A percentile compares a stretch with the other conserved stretches of the same genome.
Evolutionary conservation across 30 jellyfish, hydroid and myxozoan genomes (phyloP).

Genomic region (Turritopsis rubra): DNA sequence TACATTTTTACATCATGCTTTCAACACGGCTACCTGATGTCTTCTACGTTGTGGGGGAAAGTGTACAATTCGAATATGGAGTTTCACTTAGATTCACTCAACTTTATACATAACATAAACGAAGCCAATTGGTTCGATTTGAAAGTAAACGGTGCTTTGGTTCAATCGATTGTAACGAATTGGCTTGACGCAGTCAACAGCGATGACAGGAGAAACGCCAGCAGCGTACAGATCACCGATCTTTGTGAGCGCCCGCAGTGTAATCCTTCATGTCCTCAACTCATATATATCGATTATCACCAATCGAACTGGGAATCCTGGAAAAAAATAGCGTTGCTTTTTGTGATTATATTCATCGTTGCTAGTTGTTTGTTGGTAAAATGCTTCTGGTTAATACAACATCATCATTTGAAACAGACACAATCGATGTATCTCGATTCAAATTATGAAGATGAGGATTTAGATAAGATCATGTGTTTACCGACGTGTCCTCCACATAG

Average conservation of each 20-base stretch:
- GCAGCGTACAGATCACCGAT: constrained; percentile 4
- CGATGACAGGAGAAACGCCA: not conserved
- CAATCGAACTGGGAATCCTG: not conserved
- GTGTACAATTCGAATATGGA: constrained; percentile 38
- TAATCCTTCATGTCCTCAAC: constrained; percentile 77
- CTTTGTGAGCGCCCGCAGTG: constrained; percentile 66
- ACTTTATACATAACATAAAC: constrained; percentile 49
- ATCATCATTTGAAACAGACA: constrained; percentile 10
- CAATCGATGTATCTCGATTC: constrained; percentile 25
- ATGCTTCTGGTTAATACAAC: constrained; percentile 35
- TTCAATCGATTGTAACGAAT: constrained; percentile 20
- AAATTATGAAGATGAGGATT: constrained; percentile 7
- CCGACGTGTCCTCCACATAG: constrained; percentile 35
- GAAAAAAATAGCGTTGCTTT: not conserved
- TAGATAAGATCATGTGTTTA: constrained; percentile 1
- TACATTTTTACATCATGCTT: constrained; percentile 62
- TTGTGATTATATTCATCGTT: not conserved
- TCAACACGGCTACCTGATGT: constrained; percentile 68
- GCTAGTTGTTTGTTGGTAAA: constrained; percentile 16
- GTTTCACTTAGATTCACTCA: constrained; percentile 34
- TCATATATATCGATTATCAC: not conserved
- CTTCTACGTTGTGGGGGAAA: constrained; percentile 77
- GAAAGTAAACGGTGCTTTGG: constrained; percentile 38
- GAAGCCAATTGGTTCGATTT: constrained; percentile 41
- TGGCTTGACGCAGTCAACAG: constrained; percentile 25